Conservation (phyloP, 2,797 vertebrate species). For the Sylvilagus floridanus region DNA sequence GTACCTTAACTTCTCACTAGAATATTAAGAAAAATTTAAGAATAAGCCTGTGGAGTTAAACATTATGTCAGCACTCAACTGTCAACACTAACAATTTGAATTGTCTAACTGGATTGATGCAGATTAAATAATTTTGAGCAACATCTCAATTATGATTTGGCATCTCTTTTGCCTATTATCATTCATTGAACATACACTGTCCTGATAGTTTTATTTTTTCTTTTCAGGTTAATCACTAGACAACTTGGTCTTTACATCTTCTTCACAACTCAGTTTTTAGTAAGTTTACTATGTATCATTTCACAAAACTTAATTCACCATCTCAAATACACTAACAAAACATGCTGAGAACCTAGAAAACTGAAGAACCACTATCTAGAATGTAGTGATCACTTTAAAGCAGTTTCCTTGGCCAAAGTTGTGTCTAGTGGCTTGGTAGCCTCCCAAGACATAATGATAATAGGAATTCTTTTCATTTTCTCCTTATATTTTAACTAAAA, state of each 20-base stretch:
- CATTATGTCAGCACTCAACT: neutral
- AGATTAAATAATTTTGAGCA: neutral
- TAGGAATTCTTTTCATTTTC: neutral
- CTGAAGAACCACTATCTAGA: neutral
- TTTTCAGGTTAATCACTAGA: neutral
- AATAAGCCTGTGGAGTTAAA: neutral
- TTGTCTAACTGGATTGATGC: neutral
- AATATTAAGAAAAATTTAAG: neutral
- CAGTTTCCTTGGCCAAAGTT: neutral
- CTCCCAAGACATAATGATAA: neutral
- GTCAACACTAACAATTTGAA: neutral
- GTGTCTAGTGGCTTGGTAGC: neutral
- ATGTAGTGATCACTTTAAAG: neutral
- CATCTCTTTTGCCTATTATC: neutral
- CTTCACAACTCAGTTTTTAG: constrained; percentile 9
- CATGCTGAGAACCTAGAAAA: neutral
- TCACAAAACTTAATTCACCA: neutral
- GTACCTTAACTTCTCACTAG: neutral
- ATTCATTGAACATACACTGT: neutral
- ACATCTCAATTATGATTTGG: neutral
- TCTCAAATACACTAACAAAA: neutral
- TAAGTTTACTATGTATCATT: neutral
- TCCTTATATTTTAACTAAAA: constrained; percentile 13
- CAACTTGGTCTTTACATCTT: neutral
- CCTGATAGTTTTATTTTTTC: constrained; percentile 16